These are phyloP conservation scores for Exocentrus adspersus DNA, from an alignment of 2,888 invertebrate genomes.

Conservation along the genomic window DNA sequence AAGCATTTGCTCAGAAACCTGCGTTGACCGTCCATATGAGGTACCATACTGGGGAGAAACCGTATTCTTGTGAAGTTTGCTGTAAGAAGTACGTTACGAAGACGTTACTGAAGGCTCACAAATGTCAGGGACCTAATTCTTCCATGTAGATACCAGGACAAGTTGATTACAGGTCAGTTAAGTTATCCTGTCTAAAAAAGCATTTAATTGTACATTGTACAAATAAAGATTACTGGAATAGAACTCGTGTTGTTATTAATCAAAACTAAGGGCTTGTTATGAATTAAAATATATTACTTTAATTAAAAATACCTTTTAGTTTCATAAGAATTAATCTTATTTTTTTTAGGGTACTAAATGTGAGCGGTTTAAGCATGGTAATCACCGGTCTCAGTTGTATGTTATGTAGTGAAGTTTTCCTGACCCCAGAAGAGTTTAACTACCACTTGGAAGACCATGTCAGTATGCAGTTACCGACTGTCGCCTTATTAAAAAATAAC, in stretches of 20 bases:
- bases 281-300: too few relatives aligned
- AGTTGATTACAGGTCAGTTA: too few relatives aligned
- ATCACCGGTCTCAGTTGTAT: neutral
- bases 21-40: constrained; percentile 33
- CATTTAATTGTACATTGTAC: neutral
- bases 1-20: constrained; percentile 68
- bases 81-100: constrained; percentile 48
- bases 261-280: too few relatives aligned
- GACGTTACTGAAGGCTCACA: constrained; percentile 49
- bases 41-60: constrained; percentile 39
- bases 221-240: too few relatives aligned
- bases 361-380: neutral
- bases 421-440: neutral
- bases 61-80: constrained; percentile 58
- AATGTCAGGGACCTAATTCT: constrained; percentile 27
- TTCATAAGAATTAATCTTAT: neutral
- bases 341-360: neutral
- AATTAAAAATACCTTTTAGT: too few relatives aligned
- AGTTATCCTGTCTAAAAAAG: too few relatives aligned
- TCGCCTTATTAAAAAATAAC: too few relatives aligned
- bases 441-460: neutral
- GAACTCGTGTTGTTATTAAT: too few relatives aligned
- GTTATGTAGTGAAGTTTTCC: neutral
- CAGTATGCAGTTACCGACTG: too few relatives aligned
- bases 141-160: neutral